A percentile compares a stretch with the other conserved stretches of the same genome.
Conservation (phyloP, 2,797 vertebrate species). For the Dicrostonyx torquatus region DNA sequence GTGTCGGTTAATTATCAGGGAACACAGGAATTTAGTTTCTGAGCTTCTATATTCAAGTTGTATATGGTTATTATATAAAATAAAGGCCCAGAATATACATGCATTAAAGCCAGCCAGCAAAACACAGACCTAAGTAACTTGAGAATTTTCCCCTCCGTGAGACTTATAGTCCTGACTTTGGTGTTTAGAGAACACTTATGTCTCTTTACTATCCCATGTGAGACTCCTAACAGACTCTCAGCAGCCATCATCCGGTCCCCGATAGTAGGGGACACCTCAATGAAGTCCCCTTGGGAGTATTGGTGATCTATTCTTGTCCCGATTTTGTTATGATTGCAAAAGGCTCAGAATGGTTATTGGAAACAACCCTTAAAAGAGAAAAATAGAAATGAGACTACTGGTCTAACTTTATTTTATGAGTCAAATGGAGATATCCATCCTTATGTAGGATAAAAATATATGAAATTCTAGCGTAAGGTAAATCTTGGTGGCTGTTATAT, state of each 20-base stretch:
- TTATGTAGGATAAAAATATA: not conserved
- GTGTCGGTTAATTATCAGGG: not conserved
- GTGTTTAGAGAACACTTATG: not conserved
- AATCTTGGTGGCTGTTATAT: not conserved
- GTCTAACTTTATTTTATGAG: conserved; percentile 32
- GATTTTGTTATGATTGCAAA: not conserved
- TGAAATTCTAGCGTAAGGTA: not conserved
- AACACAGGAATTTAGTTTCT: not conserved
- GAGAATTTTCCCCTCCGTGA: not conserved
- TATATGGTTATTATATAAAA: not conserved
- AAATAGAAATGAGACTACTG: not conserved
- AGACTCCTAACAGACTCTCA: not conserved
- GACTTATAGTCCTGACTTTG: not conserved
- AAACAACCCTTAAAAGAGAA: conserved; percentile 40
- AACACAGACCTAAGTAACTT: not conserved
- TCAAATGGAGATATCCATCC: not conserved
- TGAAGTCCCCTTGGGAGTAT: not conserved
- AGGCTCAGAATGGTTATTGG: conserved; percentile 15
- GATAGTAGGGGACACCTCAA: not conserved
- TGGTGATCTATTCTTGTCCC: not conserved
- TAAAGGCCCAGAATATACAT: not conserved
- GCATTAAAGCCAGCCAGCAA: not conserved
- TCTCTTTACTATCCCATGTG: not conserved
- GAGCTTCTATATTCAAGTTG: not conserved
- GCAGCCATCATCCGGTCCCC: not conserved